Conservation (phyloP, 2,113 vertebrate species). For the Eptatretus burgeri region DNA sequence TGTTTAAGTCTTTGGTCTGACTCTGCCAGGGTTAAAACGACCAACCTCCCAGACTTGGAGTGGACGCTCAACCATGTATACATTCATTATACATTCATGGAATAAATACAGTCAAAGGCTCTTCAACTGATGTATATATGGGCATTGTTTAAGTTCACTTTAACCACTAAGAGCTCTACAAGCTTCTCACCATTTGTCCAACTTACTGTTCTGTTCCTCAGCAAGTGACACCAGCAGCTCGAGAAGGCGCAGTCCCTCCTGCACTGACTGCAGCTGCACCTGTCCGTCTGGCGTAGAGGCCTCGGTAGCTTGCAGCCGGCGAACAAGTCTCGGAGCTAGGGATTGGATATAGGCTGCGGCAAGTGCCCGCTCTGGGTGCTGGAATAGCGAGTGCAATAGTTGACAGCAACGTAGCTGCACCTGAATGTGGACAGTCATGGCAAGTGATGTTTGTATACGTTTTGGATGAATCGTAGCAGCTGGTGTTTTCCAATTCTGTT, state of each 20-base stretch:
- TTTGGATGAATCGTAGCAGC: neutral
- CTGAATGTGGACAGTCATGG: slow-evolving; percentile 18
- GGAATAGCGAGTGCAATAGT: slow-evolving; percentile 73
- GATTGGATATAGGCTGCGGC: slow-evolving; percentile 78
- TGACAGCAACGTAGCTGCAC: slow-evolving; percentile 86
- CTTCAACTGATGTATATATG: too few species aligned
- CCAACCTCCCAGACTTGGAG: too few species aligned
- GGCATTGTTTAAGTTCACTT: neutral
- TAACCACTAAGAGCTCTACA: neutral
- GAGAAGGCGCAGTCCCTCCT: slow-evolving; percentile 76
- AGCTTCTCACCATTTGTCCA: neutral
- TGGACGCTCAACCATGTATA: too few species aligned
- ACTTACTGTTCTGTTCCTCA: slow-evolving; percentile 82
- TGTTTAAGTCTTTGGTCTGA: too few species aligned
- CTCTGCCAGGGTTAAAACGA: too few species aligned
- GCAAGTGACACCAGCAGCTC: slow-evolving; percentile 69
- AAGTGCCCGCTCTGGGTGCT: slow-evolving; percentile 58
- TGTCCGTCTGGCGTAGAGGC: slow-evolving; percentile 27
- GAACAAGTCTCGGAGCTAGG: slow-evolving; percentile 59
- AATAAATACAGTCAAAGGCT: too few species aligned
- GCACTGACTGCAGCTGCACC: slow-evolving; percentile 53
- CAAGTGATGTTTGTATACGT: slow-evolving; percentile 7
- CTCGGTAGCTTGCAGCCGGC: slow-evolving; percentile 70
- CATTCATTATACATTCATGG: too few species aligned
- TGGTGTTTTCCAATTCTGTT: neutral